Percentiles rank a stretch among this genome's conserved stretches.
Conservation (phyloP, 2,888 invertebrate species). For the Aradus depressus region DNA sequence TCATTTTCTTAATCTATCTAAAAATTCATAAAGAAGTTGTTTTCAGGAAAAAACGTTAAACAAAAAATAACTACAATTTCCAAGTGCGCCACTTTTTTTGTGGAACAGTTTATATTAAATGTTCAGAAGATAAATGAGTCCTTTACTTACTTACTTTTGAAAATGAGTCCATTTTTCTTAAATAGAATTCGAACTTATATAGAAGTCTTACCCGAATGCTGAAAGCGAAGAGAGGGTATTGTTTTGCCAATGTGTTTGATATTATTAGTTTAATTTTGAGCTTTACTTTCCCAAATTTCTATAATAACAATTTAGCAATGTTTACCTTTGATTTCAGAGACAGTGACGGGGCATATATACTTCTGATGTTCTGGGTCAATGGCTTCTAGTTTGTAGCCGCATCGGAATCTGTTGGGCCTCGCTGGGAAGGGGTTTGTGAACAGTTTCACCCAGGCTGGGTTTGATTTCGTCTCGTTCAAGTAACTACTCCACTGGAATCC, state of each 20-base stretch:
- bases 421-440: slow-evolving; percentile 70
- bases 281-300: too few relatives aligned
- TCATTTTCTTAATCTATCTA: too few relatives aligned
- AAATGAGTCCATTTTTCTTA: too few relatives aligned
- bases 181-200: too few relatives aligned
- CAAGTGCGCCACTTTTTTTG: not conserved
- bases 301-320: not conserved
- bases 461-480: slow-evolving; percentile 57
- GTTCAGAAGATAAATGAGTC: too few relatives aligned
- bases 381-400: slow-evolving; percentile 85
- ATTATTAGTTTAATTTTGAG: too few relatives aligned
- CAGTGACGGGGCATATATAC: slow-evolving; percentile 75
- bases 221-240: too few relatives aligned
- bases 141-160: too few relatives aligned
- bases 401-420: slow-evolving; percentile 61
- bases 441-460: slow-evolving; percentile 62
- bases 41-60: not conserved
- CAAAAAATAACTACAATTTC: not conserved
- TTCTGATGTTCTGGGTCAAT: slow-evolving; percentile 87
- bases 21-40: not conserved
- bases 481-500: slow-evolving; percentile 65
- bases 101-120: too few relatives aligned
- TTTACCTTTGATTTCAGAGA: slow-evolving; percentile 56
- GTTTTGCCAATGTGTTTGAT: too few relatives aligned
- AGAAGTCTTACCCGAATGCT: too few relatives aligned